phyloP scores from a whole-genome alignment of 2,113 vertebrate species.

The Pluvianellus socialis region DNA sequence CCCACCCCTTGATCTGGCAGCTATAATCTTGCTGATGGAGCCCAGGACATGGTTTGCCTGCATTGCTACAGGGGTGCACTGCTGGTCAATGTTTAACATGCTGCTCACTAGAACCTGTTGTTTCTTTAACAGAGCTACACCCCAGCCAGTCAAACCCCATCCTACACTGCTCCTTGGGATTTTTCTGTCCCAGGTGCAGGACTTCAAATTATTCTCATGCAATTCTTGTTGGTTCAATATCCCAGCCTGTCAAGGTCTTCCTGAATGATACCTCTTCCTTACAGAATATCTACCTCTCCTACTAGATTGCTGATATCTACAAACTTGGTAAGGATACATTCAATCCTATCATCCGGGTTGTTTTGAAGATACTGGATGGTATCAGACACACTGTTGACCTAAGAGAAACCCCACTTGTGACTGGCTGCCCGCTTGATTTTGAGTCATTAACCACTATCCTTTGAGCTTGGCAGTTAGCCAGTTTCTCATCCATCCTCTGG shows the following conservation, averaged over 20 bases:
- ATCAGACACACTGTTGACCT: neutral
- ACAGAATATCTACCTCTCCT: neutral
- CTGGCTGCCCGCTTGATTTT: neutral
- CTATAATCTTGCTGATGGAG: neutral
- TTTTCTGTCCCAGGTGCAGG: neutral
- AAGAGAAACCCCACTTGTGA: neutral
- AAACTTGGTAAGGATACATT: neutral
- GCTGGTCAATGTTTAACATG: neutral
- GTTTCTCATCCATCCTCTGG: neutral
- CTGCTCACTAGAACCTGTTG: neutral
- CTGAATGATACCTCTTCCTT: neutral
- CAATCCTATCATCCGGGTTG: neutral
- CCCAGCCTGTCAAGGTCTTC: neutral
- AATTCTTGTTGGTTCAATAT: neutral
- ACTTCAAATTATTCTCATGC: neutral
- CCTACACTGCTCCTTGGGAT: neutral
- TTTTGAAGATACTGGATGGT: neutral
- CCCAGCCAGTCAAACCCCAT: neutral
- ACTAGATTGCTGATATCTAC: neutral
- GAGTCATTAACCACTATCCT: neutral
- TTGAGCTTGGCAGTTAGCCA: neutral
- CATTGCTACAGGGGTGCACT: neutral
- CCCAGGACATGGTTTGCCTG: neutral
- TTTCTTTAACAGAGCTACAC: neutral
- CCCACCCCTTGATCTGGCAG: neutral